Evolutionary conservation across 2,888 invertebrate genomes (phyloP), one percentile per base, ranked within the genome.

Genomic region (Cristatella mucedo): DNA sequence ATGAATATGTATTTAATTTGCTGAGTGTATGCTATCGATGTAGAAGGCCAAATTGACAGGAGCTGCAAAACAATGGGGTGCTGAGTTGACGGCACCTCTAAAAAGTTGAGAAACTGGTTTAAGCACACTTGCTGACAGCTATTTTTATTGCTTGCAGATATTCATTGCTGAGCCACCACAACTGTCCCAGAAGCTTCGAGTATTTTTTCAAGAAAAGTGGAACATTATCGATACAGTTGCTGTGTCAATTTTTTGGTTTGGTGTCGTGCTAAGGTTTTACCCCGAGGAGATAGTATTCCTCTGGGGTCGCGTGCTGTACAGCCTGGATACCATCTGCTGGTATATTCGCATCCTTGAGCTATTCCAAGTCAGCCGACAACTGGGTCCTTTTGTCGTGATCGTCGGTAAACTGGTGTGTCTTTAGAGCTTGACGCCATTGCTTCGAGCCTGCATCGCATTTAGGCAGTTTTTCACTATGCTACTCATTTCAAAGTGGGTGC

Each of bases 401-500:
- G 93, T 95, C 78, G 89, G 89, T 32, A 91, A 93, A 73, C 91
- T 97, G 91, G 86, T 93, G 44, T 82, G 85, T 69, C n/a, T n/a
- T n/a, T n/a, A n/a, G n/a, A n/a, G n/a, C n/a, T n/a, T n/a, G n/a
- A n/a, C n/a, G n/a, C n/a, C n/a, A n/a, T n/a, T n/a, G n/a, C n/a
- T n/a, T n/a, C n/a, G n/a, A n/a, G n/a, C n/a, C n/a, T n/a, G n/a
- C n/a, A n/a, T n/a, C n/a, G n/a, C n/a, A n/a, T n/a, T n/a, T n/a
- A n/a, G n/a, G n/a, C n/a, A n/a, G n/a, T n/a, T n/a, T n/a, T n/a
- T n/a, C n/a, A n/a, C n/a, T n/a, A n/a, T n/a, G n/a, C n/a, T n/a
- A n/a, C n/a, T n/a, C n/a, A n/a, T n/a, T n/a, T n/a, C n/a, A n/a
- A n/a, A n/a, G n/a, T n/a, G n/a, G n/a, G n/a, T n/a, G n/a, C n/a